phyloP scores from a whole-genome alignment of 2,888 invertebrate species.

The Idaea straminata region DNA sequence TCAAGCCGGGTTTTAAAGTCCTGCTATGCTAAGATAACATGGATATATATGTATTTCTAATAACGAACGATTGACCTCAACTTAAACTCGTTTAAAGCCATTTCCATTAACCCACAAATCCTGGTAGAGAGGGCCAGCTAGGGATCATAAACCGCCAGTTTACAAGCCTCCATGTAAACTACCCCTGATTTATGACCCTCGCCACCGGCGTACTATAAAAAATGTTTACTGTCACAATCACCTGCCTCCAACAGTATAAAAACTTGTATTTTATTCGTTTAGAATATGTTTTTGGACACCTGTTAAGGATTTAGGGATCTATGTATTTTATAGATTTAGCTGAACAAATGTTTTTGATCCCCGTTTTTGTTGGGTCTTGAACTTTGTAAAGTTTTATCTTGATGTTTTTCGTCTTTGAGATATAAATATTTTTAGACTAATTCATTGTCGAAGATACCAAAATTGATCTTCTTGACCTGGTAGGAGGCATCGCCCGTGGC shows the following conservation, averaged over 20 bases:
- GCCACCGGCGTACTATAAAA: conserved; percentile 50
- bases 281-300: conserved; percentile 23
- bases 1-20: too few species aligned
- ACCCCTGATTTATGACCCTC: conserved; percentile 51
- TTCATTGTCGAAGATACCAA: too few species aligned
- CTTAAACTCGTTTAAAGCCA: conserved; percentile 12
- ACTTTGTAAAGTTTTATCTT: not conserved
- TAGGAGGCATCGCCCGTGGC: too few species aligned
- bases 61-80: not conserved
- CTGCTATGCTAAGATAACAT: too few species aligned
- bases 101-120: conserved; percentile 24
- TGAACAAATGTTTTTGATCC: conserved; percentile 3
- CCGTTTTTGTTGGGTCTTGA: conserved; percentile 6
- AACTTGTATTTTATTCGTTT: conserved; percentile 30
- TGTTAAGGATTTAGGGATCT: conserved; percentile 11
- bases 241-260: conserved; percentile 36
- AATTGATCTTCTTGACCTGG: too few species aligned
- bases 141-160: conserved; percentile 39
- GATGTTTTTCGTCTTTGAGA: too few species aligned
- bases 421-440: too few species aligned
- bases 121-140: conserved; percentile 21
- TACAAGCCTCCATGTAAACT: conserved; percentile 52
- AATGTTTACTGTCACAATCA: conserved; percentile 56
- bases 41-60: not conserved
- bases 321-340: not conserved